Conservation (phyloP, 2,113 vertebrate genomes). For the Lampris incognitus region DNA sequence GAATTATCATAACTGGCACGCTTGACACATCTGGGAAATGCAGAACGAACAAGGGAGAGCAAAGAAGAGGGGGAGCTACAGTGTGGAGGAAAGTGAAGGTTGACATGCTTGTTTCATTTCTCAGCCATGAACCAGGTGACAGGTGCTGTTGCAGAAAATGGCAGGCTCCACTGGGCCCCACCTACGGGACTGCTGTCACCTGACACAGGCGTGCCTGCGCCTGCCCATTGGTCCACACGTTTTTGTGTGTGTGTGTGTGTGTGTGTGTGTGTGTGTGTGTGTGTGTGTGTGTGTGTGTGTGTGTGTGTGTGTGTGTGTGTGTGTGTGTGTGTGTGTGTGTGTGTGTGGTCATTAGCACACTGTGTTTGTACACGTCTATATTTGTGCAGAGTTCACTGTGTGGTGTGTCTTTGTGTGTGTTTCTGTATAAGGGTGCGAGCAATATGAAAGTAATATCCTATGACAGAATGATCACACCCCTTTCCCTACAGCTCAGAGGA, state of each 20-base stretch:
- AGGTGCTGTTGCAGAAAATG: constrained; percentile 75
- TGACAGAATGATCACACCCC: constrained; percentile 78
- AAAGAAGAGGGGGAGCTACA: neutral
- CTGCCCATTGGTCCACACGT: constrained; percentile 4
- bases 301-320: constrained; percentile 5
- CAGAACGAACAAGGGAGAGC: constrained; percentile 11
- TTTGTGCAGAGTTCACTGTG: constrained; percentile 9
- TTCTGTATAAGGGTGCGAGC: neutral
- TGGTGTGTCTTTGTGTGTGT: constrained; percentile 20
- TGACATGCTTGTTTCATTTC: constrained; percentile 54
- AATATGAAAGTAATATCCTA: constrained; percentile 63
- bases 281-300: constrained; percentile 29
- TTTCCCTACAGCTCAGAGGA: constrained; percentile 64
- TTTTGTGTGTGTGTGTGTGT: too few species aligned
- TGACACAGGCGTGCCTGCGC: constrained; percentile 17
- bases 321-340: neutral
- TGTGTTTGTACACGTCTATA: constrained; percentile 41
- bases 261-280: constrained; percentile 16
- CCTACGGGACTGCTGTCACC: constrained; percentile 41
- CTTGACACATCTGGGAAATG: constrained; percentile 61
- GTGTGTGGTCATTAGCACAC: neutral
- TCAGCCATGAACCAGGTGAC: constrained; percentile 70
- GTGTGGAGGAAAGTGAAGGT: constrained; percentile 30
- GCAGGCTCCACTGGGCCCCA: constrained; percentile 66
- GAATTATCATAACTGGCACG: constrained; percentile 62